Evolutionary conservation across 1,140 invertebrate species (phyloP).

Genomic region (Triops cancriformis): DNA sequence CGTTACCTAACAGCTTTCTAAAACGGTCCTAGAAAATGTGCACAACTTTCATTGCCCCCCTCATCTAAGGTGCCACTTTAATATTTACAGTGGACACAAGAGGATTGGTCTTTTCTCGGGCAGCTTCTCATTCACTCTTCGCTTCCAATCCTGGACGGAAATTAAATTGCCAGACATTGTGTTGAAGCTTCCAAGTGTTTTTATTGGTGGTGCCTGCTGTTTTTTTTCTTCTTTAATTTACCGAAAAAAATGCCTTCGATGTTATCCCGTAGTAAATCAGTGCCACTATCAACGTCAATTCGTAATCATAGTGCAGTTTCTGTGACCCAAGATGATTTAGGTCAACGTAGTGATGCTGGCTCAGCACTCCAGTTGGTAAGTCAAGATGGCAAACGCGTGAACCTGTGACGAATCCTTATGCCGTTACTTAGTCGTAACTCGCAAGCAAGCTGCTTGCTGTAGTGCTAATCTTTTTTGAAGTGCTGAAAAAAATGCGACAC

Average conservation of each 20-base stretch:
- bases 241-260: conserved; percentile 22
- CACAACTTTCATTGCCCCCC: background rate
- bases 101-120: background rate
- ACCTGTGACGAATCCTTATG: background rate
- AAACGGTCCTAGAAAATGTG: conserved; percentile 1
- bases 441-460: background rate
- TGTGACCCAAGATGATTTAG: conserved; percentile 6
- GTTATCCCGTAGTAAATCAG: conserved; percentile 24
- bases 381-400: background rate
- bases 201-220: background rate
- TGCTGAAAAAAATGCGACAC: background rate
- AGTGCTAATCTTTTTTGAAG: background rate
- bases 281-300: conserved; percentile 10
- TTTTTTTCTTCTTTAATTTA: background rate
- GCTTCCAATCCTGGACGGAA: background rate
- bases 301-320: background rate
- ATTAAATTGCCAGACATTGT: background rate
- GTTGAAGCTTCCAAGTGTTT: too few relatives aligned
- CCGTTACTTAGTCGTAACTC: background rate
- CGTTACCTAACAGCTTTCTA: conserved; percentile 5
- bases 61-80: background rate
- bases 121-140: background rate
- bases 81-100: background rate
- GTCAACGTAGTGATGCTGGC: background rate
- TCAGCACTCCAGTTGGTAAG: background rate